These are phyloP conservation scores for Bungarus multicinctus DNA, from an alignment of 2,113 vertebrate species.

Conservation along the genomic window DNA sequence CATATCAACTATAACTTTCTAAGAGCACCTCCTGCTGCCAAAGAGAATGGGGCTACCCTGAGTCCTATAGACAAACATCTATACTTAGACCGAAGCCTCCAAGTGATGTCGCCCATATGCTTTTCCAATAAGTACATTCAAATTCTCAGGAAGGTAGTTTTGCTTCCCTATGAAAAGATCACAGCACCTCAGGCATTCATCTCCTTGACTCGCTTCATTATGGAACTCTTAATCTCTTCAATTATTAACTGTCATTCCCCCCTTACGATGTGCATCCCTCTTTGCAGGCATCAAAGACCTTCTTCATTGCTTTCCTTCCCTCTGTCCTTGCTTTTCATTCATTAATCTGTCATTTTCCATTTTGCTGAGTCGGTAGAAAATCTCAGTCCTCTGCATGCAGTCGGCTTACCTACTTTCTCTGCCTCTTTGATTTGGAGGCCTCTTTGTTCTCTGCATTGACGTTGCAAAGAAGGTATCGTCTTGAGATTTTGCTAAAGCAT, in stretches of 20 bases:
- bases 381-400: not conserved
- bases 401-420: not conserved
- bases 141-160: not conserved
- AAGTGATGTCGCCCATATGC: not conserved
- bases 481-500: not conserved
- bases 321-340: slow-evolving; percentile 3
- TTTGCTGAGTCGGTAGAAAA: slow-evolving; percentile 18
- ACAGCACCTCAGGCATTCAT: not conserved
- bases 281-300: not conserved
- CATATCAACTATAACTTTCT: not conserved
- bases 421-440: not conserved
- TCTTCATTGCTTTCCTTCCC: not conserved
- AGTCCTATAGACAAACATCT: not conserved
- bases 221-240: not conserved
- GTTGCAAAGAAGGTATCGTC: not conserved
- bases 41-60: not conserved
- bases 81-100: too few species aligned
- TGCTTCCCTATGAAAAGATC: not conserved
- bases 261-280: not conserved
- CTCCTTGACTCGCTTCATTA: not conserved
- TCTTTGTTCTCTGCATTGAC: not conserved
- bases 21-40: not conserved
- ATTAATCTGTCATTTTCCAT: slow-evolving; percentile 7
- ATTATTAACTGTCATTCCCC: not conserved
- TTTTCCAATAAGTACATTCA: not conserved